Percentiles rank a stretch among this genome's conserved stretches.
Conservation (phyloP, 2,888 invertebrate genomes). For the Epistrophe grossulariae region DNA sequence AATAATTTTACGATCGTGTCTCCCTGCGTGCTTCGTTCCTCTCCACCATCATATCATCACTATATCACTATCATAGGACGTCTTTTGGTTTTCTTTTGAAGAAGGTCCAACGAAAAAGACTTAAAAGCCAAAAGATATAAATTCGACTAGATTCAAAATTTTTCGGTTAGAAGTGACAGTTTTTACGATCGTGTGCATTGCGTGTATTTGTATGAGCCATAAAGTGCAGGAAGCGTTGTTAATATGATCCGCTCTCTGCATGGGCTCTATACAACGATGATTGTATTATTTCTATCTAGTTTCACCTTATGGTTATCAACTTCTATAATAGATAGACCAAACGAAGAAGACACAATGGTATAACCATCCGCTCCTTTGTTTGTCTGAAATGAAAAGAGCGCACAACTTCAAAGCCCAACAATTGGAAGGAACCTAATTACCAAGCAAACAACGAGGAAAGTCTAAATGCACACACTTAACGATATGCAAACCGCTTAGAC, state of each 20-base stretch:
- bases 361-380: slow-evolving; percentile 53
- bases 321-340: neutral
- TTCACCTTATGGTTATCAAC: slow-evolving; percentile 24
- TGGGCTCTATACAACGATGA: neutral
- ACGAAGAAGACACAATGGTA: slow-evolving; percentile 9
- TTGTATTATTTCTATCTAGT: neutral
- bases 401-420: slow-evolving; percentile 56
- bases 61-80: neutral
- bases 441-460: slow-evolving; percentile 43
- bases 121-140: slow-evolving; percentile 11
- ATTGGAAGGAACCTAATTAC: slow-evolving; percentile 44
- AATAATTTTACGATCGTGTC: slow-evolving; percentile 71
- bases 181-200: slow-evolving; percentile 69
- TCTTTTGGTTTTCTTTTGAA: slow-evolving; percentile 26
- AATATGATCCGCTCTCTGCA: slow-evolving; percentile 48
- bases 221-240: slow-evolving; percentile 62
- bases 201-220: slow-evolving; percentile 44
- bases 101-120: slow-evolving; percentile 4
- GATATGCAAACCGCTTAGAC: slow-evolving; percentile 18
- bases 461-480: slow-evolving; percentile 48
- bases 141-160: slow-evolving; percentile 29
- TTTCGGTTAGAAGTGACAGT: slow-evolving; percentile 55
- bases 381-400: slow-evolving; percentile 39
- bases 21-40: neutral
- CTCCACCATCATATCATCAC: slow-evolving; percentile 9